Evolutionary conservation across 2,797 vertebrate genomes (phyloP), one percentile per base, ranked within the genome.

Genomic region (Myotis daubentonii): DNA sequence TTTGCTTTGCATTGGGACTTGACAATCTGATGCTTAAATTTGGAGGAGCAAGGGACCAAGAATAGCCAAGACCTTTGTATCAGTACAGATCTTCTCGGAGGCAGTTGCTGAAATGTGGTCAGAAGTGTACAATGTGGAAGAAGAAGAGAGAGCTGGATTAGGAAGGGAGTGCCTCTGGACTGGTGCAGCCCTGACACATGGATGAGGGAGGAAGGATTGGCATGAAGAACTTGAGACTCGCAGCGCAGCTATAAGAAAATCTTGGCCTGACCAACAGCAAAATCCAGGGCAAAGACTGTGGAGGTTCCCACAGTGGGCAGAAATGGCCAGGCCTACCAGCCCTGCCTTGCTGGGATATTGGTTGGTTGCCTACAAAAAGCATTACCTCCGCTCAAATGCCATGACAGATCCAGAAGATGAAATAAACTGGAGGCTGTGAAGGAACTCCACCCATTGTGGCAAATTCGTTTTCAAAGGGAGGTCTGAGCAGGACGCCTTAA

Each of bases 401-500:
- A 16, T 10, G 3, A 33, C 47, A 12, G 25, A 49, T 20, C n/a
- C 74, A 41, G 83, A 51, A 81, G 75, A 22, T 22, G 57, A 30
- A 22, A 6, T 53, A 11, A 41, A 13, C 51, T 41, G 30, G n/a
- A 65, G 33, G 17, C 41, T 30, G 51, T 30, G 33, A 2, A 1
- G 6, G n/a, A 5, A 28, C 38, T 36, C 5, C 44, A 33, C 36
- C 15, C 8, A 2, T 12, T 13, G 41, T 15, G n/a, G 23, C 36
- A 25, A 16, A 6, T 38, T 33, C 1, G 4, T 11, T 38, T 5
- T 23, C 62, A 3, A n/a, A 66, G 49, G 68, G 49, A 38, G 20
- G 49, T 13, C 44, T 36, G 65, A 60, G 65, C 8, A 4, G 44
- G 22, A 33, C 0, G 0, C 33, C 10, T n/a, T 3, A 28, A 3